Percentiles rank a stretch among this genome's conserved stretches.
These are phyloP conservation scores for Aphrophora alni DNA, from an alignment of 2,888 invertebrate species.

Conservation along the genomic window DNA sequence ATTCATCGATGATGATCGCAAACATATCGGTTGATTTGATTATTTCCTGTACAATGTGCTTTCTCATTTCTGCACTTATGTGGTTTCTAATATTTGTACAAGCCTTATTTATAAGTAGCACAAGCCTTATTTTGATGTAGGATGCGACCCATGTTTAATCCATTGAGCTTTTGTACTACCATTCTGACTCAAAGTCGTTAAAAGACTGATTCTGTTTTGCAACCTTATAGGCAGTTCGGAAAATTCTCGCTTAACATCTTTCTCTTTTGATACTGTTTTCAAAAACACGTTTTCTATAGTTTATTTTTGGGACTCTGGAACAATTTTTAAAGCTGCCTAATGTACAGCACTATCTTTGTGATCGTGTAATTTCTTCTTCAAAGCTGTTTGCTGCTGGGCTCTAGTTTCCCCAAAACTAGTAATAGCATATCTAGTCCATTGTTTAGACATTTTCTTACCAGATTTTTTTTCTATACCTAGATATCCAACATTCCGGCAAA, in stretches of 20 bases:
- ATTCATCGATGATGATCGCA: too few relatives aligned
- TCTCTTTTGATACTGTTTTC: constrained; percentile 15
- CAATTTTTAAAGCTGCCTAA: constrained; percentile 8
- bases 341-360: too few relatives aligned
- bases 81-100: constrained; percentile 9
- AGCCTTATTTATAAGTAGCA: too few relatives aligned
- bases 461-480: constrained; percentile 22
- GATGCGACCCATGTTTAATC: constrained; percentile 26
- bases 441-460: constrained; percentile 16
- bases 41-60: constrained; percentile 16
- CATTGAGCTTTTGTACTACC: constrained; percentile 25
- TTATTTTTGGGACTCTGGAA: neutral
- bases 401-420: constrained; percentile 17
- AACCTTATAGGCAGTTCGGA: constrained; percentile 21
- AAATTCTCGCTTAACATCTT: neutral
- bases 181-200: constrained; percentile 29
- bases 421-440: constrained; percentile 23
- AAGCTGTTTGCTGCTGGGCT: neutral
- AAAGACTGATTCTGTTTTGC: constrained; percentile 29
- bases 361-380: too few relatives aligned
- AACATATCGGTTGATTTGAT: too few relatives aligned
- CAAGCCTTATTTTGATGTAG: constrained; percentile 28
- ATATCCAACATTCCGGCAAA: constrained; percentile 9
- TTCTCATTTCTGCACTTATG: constrained; percentile 29
- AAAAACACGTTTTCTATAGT: constrained; percentile 6